These are phyloP conservation scores for Allygus modestus DNA, from an alignment of 2,888 invertebrate genomes.

Conservation along the genomic window DNA sequence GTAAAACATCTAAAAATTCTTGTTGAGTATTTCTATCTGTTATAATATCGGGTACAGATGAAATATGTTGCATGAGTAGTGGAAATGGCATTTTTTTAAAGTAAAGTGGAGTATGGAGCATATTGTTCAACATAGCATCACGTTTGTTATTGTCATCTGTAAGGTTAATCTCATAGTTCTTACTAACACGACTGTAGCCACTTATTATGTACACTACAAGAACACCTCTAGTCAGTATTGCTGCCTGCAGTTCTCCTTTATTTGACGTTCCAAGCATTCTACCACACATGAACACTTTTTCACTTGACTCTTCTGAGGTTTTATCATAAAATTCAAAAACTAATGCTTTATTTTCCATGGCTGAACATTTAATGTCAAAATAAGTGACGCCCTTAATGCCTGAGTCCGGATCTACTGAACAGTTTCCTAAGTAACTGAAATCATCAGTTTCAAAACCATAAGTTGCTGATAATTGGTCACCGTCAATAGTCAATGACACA, in stretches of 20 bases:
- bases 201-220: neutral
- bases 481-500: neutral
- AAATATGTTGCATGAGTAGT: neutral
- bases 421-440: neutral
- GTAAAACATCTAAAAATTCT: neutral
- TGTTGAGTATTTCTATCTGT: neutral
- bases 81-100: neutral
- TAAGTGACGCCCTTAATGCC: slow-evolving; percentile 5
- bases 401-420: neutral
- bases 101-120: neutral
- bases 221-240: neutral
- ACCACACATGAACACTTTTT: neutral
- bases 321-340: slow-evolving; percentile 33
- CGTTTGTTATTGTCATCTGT: neutral
- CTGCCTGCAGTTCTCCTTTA: neutral
- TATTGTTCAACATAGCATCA: neutral
- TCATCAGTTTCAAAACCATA: slow-evolving; percentile 23
- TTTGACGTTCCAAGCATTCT: slow-evolving; percentile 18
- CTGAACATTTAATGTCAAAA: slow-evolving; percentile 16
- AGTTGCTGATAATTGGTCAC: neutral
- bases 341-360: neutral
- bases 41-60: slow-evolving; percentile 1
- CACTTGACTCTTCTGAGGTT: neutral
- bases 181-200: neutral
- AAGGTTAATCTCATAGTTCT: neutral